These are phyloP conservation scores for Dryobota labecula DNA, from an alignment of 2,888 invertebrate species.

Conservation along the genomic window DNA sequence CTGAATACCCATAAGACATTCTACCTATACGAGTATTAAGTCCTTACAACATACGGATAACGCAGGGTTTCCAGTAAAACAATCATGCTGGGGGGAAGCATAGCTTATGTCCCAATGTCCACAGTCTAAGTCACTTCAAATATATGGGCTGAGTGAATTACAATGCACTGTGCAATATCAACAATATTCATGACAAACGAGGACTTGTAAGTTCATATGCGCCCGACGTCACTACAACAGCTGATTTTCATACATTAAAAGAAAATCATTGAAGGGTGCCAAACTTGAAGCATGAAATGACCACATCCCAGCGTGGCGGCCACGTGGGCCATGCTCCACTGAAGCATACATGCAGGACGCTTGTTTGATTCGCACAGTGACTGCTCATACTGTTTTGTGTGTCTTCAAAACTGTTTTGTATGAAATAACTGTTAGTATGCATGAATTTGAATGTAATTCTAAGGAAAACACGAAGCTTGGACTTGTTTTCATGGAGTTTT, in stretches of 20 bases:
- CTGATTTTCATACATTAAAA: slow-evolving; percentile 18
- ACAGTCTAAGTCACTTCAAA: background rate
- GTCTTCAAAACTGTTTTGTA: slow-evolving; percentile 45
- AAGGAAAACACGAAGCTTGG: too few relatives aligned
- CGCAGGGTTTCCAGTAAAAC: background rate
- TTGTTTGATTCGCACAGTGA: slow-evolving; percentile 72
- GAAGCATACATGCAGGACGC: slow-evolving; percentile 71
- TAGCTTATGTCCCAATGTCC: background rate
- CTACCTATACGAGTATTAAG: background rate
- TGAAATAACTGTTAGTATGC: slow-evolving; percentile 17
- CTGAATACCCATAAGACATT: background rate
- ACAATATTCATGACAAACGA: background rate
- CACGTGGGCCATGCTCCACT: slow-evolving; percentile 77
- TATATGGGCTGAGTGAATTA: background rate
- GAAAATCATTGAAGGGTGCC: slow-evolving; percentile 54
- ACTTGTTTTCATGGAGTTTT: background rate
- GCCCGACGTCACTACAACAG: background rate
- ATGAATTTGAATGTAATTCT: background rate
- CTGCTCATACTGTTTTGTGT: slow-evolving; percentile 62
- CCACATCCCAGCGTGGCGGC: slow-evolving; percentile 34
- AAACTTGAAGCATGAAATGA: slow-evolving; percentile 54
- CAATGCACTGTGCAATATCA: background rate
- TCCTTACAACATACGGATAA: too few relatives aligned
- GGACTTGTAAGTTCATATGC: too few relatives aligned
- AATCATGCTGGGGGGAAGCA: background rate